Evolutionary conservation across 2,888 invertebrate genomes (phyloP).

Genomic region (Hoplodrina blanda): DNA sequence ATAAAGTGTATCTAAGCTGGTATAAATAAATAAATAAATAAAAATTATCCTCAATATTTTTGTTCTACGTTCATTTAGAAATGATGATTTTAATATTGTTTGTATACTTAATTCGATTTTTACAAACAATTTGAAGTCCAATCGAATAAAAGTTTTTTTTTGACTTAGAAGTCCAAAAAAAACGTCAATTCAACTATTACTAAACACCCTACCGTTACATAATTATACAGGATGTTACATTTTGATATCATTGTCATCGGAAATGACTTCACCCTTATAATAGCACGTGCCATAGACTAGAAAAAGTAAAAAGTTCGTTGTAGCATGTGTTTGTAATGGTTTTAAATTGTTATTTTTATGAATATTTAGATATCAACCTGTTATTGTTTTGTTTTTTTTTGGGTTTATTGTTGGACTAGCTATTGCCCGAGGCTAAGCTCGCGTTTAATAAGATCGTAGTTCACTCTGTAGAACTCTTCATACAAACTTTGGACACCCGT

Average conservation of each 20-base stretch:
- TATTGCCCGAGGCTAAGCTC: no score
- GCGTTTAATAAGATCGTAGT: no score
- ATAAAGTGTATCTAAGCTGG: no score
- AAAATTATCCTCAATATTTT: no score
- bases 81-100: no score
- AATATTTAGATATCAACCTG: conserved; percentile 46
- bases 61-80: no score
- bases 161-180: conserved; percentile 18
- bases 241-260: conserved; percentile 86
- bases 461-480: no score
- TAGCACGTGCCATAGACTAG: conserved; percentile 80
- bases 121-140: no score
- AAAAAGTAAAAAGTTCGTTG: conserved; percentile 67
- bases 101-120: no score
- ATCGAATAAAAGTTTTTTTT: no score
- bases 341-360: conserved; percentile 41
- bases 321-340: conserved; percentile 57
- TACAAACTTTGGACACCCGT: no score
- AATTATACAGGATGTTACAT: conserved; percentile 71
- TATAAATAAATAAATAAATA: no score
- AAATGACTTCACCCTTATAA: conserved; percentile 85
- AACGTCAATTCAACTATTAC: conserved; percentile 23
- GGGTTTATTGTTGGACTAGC: background rate
- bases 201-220: conserved; percentile 47
- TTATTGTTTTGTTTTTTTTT: conserved; percentile 17